phyloP scores from a whole-genome alignment of 2,888 invertebrate species.

The Caenorhabditis sp. region DNA sequence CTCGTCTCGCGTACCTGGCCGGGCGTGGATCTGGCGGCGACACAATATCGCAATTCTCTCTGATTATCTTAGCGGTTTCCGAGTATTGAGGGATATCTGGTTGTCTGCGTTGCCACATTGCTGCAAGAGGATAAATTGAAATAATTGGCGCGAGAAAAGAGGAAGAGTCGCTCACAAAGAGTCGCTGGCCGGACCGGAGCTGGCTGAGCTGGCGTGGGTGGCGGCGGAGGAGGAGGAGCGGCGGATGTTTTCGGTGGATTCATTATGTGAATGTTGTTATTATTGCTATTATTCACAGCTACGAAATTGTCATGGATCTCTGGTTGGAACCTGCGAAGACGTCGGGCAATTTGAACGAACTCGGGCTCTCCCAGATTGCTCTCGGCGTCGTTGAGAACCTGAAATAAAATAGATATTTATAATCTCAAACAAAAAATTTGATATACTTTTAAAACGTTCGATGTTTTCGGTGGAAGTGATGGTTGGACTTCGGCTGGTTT shows the following conservation, averaged over 20 bases:
- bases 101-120: constrained; percentile 49
- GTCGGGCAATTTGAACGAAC: constrained; percentile 55
- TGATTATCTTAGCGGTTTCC: constrained; percentile 46
- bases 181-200: constrained; percentile 48
- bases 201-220: constrained; percentile 29
- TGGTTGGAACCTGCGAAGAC: constrained; percentile 48
- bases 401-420: neutral
- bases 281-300: constrained; percentile 9
- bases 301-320: constrained; percentile 38
- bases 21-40: constrained; percentile 54
- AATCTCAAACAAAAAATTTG: neutral
- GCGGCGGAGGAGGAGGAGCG: constrained; percentile 20
- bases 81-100: constrained; percentile 43
- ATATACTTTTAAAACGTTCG: constrained; percentile 43
- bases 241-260: constrained; percentile 25
- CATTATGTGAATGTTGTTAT: constrained; percentile 4
- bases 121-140: constrained; percentile 13
- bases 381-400: constrained; percentile 52
- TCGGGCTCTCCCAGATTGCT: constrained; percentile 39
- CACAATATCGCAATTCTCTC: constrained; percentile 47
- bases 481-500: constrained; percentile 36
- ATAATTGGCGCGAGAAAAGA: neutral
- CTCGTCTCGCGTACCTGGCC: constrained; percentile 34
- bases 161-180: constrained; percentile 24
- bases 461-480: constrained; percentile 14